Evolutionary conservation across 2,113 vertebrate species (phyloP).

Genomic region (Chaenocephalus aceratus): DNA sequence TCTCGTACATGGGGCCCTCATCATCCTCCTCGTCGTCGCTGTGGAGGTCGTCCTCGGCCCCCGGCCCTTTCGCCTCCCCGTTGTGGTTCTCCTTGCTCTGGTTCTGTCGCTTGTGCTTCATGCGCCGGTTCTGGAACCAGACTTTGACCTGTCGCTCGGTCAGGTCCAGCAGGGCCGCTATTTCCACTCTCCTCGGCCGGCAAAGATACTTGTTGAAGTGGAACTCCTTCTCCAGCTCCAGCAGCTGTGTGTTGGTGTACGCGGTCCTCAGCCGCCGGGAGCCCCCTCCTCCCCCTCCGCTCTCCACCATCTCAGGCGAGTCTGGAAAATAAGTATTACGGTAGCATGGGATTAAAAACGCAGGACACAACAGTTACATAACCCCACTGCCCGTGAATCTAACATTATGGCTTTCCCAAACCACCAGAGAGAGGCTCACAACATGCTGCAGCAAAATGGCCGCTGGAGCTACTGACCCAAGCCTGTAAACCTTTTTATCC

Average conservation of each 20-base stretch:
- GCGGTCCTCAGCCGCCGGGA: constrained; percentile 96
- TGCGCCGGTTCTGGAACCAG: constrained; percentile 99
- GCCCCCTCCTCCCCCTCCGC: constrained; percentile 84
- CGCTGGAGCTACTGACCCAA: constrained; percentile 64
- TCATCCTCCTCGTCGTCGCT: constrained; percentile 90
- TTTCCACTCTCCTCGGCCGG: constrained; percentile 96
- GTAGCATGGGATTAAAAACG: constrained; percentile 80
- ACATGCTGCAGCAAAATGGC: constrained; percentile 79
- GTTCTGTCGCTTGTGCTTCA: constrained; percentile 99
- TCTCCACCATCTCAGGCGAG: constrained; percentile 92
- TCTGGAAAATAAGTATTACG: constrained; percentile 88
- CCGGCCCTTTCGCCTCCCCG: constrained; percentile 89
- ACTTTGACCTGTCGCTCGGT: constrained; percentile 99
- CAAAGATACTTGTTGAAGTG: constrained; percentile 99
- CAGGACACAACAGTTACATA: constrained; percentile 77
- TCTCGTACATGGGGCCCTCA: constrained; percentile 91
- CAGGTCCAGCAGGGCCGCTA: constrained; percentile 96
- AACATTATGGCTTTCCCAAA: constrained; percentile 32
- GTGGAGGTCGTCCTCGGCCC: constrained; percentile 89
- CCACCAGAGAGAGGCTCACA: constrained; percentile 36
- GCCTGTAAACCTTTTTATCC: constrained; percentile 14
- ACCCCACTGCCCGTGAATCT: constrained; percentile 43
- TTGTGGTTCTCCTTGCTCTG: constrained; percentile 98
- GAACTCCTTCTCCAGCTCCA: constrained; percentile 99
- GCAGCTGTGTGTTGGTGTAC: constrained; percentile 98